Base-by-base conservation (phyloP, 2,113 vertebrate genomes). In the Cranoglanis bouderius region DNA sequence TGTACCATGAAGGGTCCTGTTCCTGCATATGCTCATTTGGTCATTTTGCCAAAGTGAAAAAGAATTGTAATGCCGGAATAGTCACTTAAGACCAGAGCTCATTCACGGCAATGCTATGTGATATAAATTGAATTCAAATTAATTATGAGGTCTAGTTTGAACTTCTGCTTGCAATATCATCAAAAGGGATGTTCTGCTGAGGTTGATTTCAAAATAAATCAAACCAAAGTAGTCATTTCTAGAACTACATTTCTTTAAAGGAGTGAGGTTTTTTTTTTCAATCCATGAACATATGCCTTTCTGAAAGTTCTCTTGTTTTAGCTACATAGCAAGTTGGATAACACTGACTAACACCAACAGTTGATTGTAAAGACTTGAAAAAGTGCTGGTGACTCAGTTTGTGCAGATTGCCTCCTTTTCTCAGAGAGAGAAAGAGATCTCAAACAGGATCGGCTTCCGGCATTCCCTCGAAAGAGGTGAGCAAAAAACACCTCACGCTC, bases 321-420 rank as follows among this genome's bases (percentile, higher is more conserved):
- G 61, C 40, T 85, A 88, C 87, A 92, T 90, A 92, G 89, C 88
- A 93, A 93, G 67, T 78, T 90, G 90, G 92, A 94, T 40, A 83
- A 61, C 24, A 43, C 35, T 57, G 81, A 82, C 51, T 94, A 95
- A 94, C 93, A 90, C 91, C 90, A 89, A 40, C 86, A 53, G 92
- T 93, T 95, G 92, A 40, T 94, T 93, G 91, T 86, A 84, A 89
- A 88, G 90, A 91, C 93, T 93, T 13, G 90, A 95, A 92, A 85
- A 92, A 85, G 61, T 93, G 90, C 90, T 95, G 94, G 93, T 93
- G 91, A 78, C 6, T 61, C 46, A 59, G 85, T 84, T 82, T 75
- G 35, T 26, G 3, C 55, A 29, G 46, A 46, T 92, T 88, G 90
- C 91, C 89, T 75, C 75, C 70, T 81, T 92, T 92, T 91, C 91